Conservation (phyloP, 2,888 invertebrate genomes). For the Folsomia candida region DNA sequence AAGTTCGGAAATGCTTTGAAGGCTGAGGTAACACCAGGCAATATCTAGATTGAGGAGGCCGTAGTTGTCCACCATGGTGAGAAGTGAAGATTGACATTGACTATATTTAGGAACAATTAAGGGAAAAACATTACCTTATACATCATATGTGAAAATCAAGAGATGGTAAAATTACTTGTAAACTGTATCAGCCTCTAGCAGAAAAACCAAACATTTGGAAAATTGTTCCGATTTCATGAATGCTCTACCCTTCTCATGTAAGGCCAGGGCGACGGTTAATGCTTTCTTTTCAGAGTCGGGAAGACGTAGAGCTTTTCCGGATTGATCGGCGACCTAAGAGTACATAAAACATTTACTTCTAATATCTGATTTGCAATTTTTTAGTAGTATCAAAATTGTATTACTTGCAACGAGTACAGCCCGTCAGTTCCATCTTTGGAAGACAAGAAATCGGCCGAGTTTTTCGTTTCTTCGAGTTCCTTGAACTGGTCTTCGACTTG, state of each 20-base stretch:
- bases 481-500: conserved; percentile 42
- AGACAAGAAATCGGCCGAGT: conserved; percentile 53
- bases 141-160: neutral
- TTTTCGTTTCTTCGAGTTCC: conserved; percentile 49
- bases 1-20: conserved; percentile 68
- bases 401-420: conserved; percentile 42
- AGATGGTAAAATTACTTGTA: conserved; percentile 58
- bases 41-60: conserved; percentile 79
- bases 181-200: conserved; percentile 74
- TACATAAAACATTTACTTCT: neutral
- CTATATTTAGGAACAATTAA: conserved; percentile 56
- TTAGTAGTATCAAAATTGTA: neutral
- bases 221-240: conserved; percentile 67
- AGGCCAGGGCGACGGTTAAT: conserved; percentile 71
- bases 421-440: conserved; percentile 44
- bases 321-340: conserved; percentile 65
- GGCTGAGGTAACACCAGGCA: conserved; percentile 82
- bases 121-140: no score
- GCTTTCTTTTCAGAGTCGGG: conserved; percentile 68
- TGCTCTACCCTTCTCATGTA: conserved; percentile 74
- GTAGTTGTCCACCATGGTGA: conserved; percentile 76
- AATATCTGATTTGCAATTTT: neutral
- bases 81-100: conserved; percentile 64
- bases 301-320: conserved; percentile 69
- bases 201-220: conserved; percentile 68